Evolutionary conservation across 1,140 invertebrate genomes (phyloP), one percentile per base, ranked within the genome.

Genomic region (Watersipora subatra): DNA sequence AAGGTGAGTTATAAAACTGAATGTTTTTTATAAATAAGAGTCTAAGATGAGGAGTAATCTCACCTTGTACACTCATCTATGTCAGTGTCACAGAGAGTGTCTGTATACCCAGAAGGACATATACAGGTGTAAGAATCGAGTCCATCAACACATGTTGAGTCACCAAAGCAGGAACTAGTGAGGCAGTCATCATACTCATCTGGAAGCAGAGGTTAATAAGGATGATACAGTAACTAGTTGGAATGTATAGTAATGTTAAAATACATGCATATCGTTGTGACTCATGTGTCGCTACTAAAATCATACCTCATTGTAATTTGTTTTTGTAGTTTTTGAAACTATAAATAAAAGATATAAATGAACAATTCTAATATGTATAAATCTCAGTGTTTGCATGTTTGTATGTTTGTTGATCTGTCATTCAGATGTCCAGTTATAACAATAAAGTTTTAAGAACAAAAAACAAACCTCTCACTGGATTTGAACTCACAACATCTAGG

Each of bases 101-200:
- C 57, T 12, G 22, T 30, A 20, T 22, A 68, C 22, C 68, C 69
- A 7, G 27, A 56, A 27, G 59, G 25, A 61, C 70, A 71, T 1
- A 25, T 20, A 57, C 68, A 69, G 17, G n/a, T 71, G 59, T 66
- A 67, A 19, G 30, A 65, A 22, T 64, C 58, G 15, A 64, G 64
- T 0, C n/a, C 30, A 26, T 63, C 62, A 7, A 2, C 2, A 72
- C 93, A 97, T 0, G 85, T 88, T 0, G 91, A 93, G 29, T 88
- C 89, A 74, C 93, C 91, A 65, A 85, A 80, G 74, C 93, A 97
- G 0, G 93, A 92, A 70, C 88, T 89, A 0, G 91, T 94, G 75
- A 93, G 96, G 75, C 93, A 97, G 2, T 15, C 25, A 26, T 62
- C 57, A 2, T 3, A 25, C 20, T 7, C 57, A 58, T 22, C 20